Base-by-base conservation (phyloP, 2,797 vertebrate species). In the Phataginus tetradactyla region DNA sequence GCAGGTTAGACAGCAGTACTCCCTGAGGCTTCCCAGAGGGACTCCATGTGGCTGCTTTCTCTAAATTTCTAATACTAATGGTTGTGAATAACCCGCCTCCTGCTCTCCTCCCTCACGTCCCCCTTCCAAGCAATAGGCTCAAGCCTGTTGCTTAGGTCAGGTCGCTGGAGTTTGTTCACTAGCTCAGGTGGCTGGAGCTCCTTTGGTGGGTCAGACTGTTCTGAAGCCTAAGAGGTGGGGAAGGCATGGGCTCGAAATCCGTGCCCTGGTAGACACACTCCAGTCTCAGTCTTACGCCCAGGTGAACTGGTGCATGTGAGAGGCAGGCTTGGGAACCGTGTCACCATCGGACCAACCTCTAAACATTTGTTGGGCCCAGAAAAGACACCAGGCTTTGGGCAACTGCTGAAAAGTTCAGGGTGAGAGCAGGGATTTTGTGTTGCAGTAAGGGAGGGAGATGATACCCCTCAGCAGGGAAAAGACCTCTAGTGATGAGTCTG, bases 1-100 rank as follows among this genome's bases (percentile, higher is more conserved):
- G 81, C 85, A 96, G 91, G 96, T 96, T 95, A 95, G 61, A 91
- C 55, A 96, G 97, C 81, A 71, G 55, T 1, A 14, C 12, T 95
- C 93, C 42, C 95, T 79, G 21, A 93, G 93, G 51, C 45, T 81
- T 27, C 53, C 81, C 23, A 20, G 37, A 72, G 88, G 45, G 42
- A 66, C 45, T 68, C 84, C 9, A 13, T 71, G 68, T 63, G 59
- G 92, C 69, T 86, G 80, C 32, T 45, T 81, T 92, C 90, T 91
- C 9, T 18, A 61, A 69, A 49, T 55, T 55, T 29, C 0, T 17
- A 90, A 90, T 61, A 51, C 49, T 92, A 42, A 96, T 61, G n/a
- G 68, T 51, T 17, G 37, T 71, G 66, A 39, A 34, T 23, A 20
- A 68, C 14, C 21, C 13, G 71, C 25, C 74, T 61, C 45, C 49